A percentile compares a stretch with the other conserved stretches of the same genome.
These are phyloP conservation scores for Channa maculata DNA, from an alignment of 2,113 vertebrate genomes.

Conservation along the genomic window DNA sequence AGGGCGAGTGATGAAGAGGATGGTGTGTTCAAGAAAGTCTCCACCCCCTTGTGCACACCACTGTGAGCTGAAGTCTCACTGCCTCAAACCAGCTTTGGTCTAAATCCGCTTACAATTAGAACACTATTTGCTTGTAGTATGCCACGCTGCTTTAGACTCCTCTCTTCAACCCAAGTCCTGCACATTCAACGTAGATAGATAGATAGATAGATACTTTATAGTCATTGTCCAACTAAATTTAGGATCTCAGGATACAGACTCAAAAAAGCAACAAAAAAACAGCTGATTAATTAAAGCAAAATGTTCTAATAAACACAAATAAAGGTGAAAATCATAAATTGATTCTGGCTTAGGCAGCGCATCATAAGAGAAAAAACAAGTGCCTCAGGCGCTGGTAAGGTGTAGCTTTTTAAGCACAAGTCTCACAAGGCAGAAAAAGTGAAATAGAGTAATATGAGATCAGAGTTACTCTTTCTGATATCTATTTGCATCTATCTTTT, in stretches of 20 bases:
- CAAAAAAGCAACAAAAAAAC: too few relatives aligned
- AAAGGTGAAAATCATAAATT: slow-evolving; percentile 2
- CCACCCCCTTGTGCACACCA: slow-evolving; percentile 51
- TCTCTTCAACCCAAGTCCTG: neutral
- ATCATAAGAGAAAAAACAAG: slow-evolving; percentile 8
- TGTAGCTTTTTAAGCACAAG: slow-evolving; percentile 13
- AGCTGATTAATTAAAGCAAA: neutral
- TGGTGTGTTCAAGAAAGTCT: slow-evolving; percentile 52
- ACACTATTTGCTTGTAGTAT: slow-evolving; percentile 32
- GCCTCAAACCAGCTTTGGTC: slow-evolving; percentile 66
- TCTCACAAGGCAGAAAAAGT: slow-evolving; percentile 28
- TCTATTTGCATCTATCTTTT: slow-evolving; percentile 26
- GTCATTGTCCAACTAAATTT: too few relatives aligned
- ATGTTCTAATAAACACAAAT: neutral
- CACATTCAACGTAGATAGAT: neutral
- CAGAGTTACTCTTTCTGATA: slow-evolving; percentile 56
- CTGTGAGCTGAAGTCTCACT: slow-evolving; percentile 59
- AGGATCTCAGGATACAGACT: too few relatives aligned
- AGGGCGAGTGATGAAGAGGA: slow-evolving; percentile 68
- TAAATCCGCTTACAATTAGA: slow-evolving; percentile 76
- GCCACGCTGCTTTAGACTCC: neutral
- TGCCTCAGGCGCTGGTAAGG: slow-evolving; percentile 3
- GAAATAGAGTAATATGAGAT: slow-evolving; percentile 50
- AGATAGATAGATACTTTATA: too few relatives aligned
- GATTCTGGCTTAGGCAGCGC: neutral